These are phyloP conservation scores for Calameuta filiformis DNA, from an alignment of 2,888 invertebrate species.

Conservation along the genomic window DNA sequence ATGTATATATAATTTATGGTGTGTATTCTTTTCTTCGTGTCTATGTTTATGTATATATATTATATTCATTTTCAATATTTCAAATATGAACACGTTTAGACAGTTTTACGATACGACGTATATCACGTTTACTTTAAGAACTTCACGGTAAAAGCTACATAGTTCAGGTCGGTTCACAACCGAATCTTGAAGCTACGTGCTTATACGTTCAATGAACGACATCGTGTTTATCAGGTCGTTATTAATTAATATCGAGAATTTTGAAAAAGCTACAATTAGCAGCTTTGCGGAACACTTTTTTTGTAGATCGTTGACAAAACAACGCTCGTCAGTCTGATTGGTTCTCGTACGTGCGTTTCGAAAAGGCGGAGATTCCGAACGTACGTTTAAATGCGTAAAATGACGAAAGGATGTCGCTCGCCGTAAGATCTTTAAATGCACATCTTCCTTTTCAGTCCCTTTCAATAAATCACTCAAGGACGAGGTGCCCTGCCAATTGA, in stretches of 20 bases:
- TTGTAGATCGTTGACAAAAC: neutral
- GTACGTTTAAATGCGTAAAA: neutral
- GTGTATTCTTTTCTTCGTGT: conserved; percentile 6
- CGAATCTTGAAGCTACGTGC: neutral
- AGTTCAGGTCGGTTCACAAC: neutral
- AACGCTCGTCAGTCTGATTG: neutral
- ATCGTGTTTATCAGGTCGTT: neutral
- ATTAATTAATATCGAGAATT: neutral
- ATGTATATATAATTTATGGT: conserved; percentile 32
- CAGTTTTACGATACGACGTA: neutral
- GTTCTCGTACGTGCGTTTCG: neutral
- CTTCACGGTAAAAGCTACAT: neutral
- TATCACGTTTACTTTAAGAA: neutral
- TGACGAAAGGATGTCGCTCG: neutral
- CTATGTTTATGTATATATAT: conserved; percentile 18
- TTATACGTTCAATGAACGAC: neutral
- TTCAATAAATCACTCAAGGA: neutral
- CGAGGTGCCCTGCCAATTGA: neutral
- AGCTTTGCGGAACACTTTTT: neutral
- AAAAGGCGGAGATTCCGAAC: neutral
- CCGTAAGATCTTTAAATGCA: neutral
- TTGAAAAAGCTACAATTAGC: neutral
- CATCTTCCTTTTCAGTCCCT: neutral
- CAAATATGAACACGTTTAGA: conserved; percentile 39
- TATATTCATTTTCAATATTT: conserved; percentile 31